Evolutionary conservation across 2,113 vertebrate species (phyloP).

Genomic region (Setophaga coronata): DNA sequence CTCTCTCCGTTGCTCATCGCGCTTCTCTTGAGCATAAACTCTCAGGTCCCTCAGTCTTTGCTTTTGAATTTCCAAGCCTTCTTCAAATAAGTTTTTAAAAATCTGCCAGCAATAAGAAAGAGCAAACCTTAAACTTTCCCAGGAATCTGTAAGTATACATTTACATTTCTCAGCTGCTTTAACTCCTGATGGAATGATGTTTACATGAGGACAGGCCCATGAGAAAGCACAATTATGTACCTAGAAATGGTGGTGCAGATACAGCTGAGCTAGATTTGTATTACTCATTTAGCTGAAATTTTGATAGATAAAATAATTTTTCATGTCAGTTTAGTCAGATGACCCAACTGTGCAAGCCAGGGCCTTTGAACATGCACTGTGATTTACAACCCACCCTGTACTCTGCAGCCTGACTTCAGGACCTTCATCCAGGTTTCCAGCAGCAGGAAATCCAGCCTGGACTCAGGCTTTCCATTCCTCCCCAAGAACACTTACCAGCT

Average conservation of each 20-base stretch:
- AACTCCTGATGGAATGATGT: neutral
- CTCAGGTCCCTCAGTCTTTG: constrained; percentile 85
- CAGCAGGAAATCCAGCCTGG: constrained; percentile 7
- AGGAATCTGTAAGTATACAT: neutral
- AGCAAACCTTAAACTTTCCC: neutral
- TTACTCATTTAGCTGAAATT: neutral
- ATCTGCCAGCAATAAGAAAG: constrained; percentile 72
- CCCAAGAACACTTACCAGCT: neutral
- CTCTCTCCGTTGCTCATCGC: constrained; percentile 77
- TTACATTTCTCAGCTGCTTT: neutral
- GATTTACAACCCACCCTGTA: neutral
- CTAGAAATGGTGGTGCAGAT: neutral
- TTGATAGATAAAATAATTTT: neutral
- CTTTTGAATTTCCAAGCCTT: constrained; percentile 91
- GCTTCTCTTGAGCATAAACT: constrained; percentile 82
- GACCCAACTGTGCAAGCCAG: neutral
- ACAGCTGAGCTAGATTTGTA: neutral
- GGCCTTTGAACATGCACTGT: neutral
- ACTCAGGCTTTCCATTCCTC: neutral
- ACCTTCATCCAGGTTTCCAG: neutral
- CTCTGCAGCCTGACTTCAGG: neutral
- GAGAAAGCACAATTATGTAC: neutral
- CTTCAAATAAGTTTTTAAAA: constrained; percentile 92
- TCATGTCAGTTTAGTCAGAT: neutral
- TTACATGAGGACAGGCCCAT: neutral